Base-by-base conservation (phyloP, 2,113 vertebrate species). In the Kobus ellipsiprymnus region DNA sequence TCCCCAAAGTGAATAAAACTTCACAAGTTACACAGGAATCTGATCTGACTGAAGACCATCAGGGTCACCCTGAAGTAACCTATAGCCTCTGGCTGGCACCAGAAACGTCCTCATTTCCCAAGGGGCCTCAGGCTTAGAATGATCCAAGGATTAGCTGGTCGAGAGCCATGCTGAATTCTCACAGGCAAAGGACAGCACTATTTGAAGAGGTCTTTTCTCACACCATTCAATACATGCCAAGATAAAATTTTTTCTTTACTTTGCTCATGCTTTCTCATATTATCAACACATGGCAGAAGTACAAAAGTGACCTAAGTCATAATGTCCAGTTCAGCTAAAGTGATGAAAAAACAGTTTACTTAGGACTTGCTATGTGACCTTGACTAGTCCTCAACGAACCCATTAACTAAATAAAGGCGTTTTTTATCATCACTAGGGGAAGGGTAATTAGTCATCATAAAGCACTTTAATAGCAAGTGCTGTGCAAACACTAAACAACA, bases 401-500 rank as follows among this genome's bases (percentile, higher is more conserved):
- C 97, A 96, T 97, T 97, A 95, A 96, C 93, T 91, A 97, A 97
- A 97, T 95, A 96, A 96, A 97, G 94, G 95, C 0, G 36, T 94
- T 93, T 88, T 82, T 86, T 78, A 97, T 95, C 64, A 84, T 93
- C 86, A 95, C 89, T 71, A 90, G 74, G 36, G 52, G 6, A 93
- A 96, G 87, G 62, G 91, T 90, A 97, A 97, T 97, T 95, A 97
- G 91, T 96, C 96, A 97, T 95, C 80, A 55, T 71, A 97, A 96
- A 93, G 54, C 40, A 94, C 74, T 96, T 96, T 87, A 91, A 82
- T 64, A 97, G 44, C 89, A 95, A 96, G 82, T 52, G 46, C 90
- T 90, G 86, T 2, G 6, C 93, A 97, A 97, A 95, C 54, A 81
- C 93, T 81, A 33, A 82, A 94, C 64, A 97, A 95, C 91, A 97